phyloP scores from a whole-genome alignment of 92 coral and sea anemone species.

The Heteractis magnifica region DNA sequence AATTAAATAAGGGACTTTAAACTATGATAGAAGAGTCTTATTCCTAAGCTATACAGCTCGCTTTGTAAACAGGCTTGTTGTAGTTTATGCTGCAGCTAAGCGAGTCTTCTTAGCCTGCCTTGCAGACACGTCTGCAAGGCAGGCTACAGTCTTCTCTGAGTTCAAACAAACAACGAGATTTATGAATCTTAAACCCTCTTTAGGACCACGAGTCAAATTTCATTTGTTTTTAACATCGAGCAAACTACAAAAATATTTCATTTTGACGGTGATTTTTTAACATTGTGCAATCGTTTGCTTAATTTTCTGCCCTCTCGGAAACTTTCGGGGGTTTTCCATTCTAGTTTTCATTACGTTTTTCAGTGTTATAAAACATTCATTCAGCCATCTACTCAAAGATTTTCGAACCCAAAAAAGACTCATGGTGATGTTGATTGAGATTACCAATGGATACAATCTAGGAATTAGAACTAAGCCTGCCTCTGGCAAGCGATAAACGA shows the following conservation, averaged over 20 bases:
- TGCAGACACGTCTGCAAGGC: neutral
- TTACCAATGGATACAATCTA: neutral
- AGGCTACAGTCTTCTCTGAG: neutral
- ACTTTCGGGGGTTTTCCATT: neutral
- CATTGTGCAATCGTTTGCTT: conserved; percentile 12
- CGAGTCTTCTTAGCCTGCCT: neutral
- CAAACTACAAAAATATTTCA: neutral
- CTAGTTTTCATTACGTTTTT: neutral
- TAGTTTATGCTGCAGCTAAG: no score
- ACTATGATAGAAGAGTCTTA: neutral
- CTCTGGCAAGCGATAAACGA: neutral
- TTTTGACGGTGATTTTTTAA: conserved; percentile 1
- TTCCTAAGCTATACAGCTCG: neutral
- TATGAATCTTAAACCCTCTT: conserved; percentile 2
- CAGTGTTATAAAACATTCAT: neutral
- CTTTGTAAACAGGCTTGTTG: neutral
- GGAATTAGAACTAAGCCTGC: neutral
- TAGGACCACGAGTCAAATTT: neutral
- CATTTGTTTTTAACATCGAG: conserved; percentile 10
- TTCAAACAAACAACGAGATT: conserved; percentile 18
- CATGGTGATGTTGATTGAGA: neutral
- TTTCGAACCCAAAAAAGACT: neutral
- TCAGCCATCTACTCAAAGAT: neutral
- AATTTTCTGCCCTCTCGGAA: neutral
- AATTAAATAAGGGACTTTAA: neutral